Evolutionary conservation across 2,113 vertebrate species (phyloP).

Genomic region (Anarrhichthys ocellatus): DNA sequence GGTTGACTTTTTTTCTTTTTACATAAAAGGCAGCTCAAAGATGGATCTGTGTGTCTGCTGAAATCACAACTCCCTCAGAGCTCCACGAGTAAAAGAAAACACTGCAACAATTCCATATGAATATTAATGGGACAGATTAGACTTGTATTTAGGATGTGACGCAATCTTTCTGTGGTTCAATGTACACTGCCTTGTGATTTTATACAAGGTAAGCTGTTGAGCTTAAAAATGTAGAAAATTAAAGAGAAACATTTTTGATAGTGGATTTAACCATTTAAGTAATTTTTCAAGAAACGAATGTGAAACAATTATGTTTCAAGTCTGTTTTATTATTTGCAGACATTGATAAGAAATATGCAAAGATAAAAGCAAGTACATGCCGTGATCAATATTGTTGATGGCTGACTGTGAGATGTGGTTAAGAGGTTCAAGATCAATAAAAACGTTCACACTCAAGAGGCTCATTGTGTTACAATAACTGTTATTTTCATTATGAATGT

Average conservation of each 20-base stretch:
- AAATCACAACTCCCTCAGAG: slow-evolving; percentile 29
- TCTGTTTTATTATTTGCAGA: neutral
- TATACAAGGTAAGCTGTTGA: neutral
- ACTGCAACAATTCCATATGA: slow-evolving; percentile 3
- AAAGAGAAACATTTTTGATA: neutral
- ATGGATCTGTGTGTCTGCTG: neutral
- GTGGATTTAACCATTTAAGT: neutral
- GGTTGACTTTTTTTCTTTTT: slow-evolving; percentile 6
- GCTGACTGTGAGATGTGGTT: neutral
- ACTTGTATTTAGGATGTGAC: neutral
- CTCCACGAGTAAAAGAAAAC: slow-evolving; percentile 1
- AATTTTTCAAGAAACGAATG: neutral
- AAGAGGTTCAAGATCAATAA: neutral
- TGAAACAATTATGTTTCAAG: neutral
- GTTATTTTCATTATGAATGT: neutral
- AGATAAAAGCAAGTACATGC: neutral
- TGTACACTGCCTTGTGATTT: neutral
- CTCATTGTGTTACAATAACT: neutral
- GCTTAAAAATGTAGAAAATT: neutral
- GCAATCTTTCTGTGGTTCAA: neutral
- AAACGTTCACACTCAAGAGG: neutral
- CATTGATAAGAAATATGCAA: neutral
- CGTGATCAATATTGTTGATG: neutral
- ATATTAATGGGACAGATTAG: neutral
- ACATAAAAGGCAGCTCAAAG: slow-evolving; percentile 22